Evolutionary conservation across 2,797 vertebrate species (phyloP), one percentile per base, ranked within the genome.

Genomic region (Erethizon dorsatum): DNA sequence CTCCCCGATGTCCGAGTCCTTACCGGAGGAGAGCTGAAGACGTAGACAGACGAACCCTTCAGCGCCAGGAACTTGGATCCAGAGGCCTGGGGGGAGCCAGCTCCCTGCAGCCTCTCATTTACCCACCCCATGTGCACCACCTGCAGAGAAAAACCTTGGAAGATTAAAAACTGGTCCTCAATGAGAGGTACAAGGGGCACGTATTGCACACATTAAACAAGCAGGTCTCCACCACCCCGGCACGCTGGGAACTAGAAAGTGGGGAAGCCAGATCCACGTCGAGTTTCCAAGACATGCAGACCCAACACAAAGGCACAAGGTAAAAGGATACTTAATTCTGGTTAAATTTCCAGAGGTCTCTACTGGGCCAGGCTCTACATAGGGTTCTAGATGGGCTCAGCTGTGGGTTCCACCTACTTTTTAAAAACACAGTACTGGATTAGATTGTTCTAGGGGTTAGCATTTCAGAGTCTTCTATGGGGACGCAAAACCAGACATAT

Each of bases 111-210:
- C 96, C 98, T 99, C 97, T 99, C 99, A 96, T 99, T 99, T 28
- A 99, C 99, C 99, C 99, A 99, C 93, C 99, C 99, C 99, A 99
- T 99, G 98, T 99, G 99, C 95, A 99, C 98, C 52, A 99, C 99
- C 99, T 99, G 98, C 78, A 97, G 96, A 96, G 98, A 79, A 97
- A 98, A 98, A 97, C 65, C 96, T 96, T 56, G 63, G 83, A 97
- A 97, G 96, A 98, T 98, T 96, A 97, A 98, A 95, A 94, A 80
- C 97, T 24, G 10, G 87, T 97, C 84, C 97, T 96, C 90, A 82
- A 88, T 56, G 57, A 59, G 33, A 82, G n/a, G 12, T 41, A 83
- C 47, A 6, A 41, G 73, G n/a, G 41, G 41, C 8, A 52, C 67
- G 17, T 24, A 41, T 22, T 5, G 20, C 31, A n/a, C 71, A 78